Conservation (phyloP, 2,113 vertebrate genomes). For the Promerops cafer region DNA sequence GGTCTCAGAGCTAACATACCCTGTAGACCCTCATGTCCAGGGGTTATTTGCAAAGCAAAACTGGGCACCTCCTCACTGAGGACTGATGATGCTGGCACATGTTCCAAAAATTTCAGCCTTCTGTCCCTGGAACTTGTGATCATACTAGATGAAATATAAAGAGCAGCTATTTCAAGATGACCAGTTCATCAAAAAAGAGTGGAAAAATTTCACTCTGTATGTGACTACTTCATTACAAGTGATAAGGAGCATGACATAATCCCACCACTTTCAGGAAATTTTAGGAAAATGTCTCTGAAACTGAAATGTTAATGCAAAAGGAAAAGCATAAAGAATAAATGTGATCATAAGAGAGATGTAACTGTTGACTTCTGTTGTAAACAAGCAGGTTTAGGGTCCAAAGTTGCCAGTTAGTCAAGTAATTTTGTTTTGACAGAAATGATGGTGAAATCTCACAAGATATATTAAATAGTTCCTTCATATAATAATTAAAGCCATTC, state of each 20-base stretch:
- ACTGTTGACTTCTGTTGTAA: not conserved
- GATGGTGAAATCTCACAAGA: not conserved
- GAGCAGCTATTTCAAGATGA: not conserved
- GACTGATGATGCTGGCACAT: rapidly evolving
- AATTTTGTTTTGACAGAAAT: not conserved
- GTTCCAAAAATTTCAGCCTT: not conserved
- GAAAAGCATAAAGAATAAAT: not conserved
- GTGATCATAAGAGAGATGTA: not conserved
- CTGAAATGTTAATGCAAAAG: not conserved
- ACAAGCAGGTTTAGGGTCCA: not conserved
- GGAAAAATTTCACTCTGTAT: not conserved
- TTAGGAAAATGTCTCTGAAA: not conserved
- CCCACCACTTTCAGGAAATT: not conserved
- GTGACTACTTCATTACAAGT: not conserved
- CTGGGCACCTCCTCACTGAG: not conserved
- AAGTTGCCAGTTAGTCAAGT: not conserved
- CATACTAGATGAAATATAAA: not conserved
- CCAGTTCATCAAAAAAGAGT: not conserved
- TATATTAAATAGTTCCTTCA: not conserved
- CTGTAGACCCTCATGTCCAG: not conserved
- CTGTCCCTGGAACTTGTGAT: not conserved
- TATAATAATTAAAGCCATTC: not conserved
- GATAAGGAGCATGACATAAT: not conserved
- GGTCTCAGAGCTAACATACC: not conserved
- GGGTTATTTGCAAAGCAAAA: not conserved